Percentiles rank a stretch among this genome's conserved stretches.
These are phyloP conservation scores for Rhinella marina DNA, from an alignment of 2,797 vertebrate genomes.

Conservation along the genomic window DNA sequence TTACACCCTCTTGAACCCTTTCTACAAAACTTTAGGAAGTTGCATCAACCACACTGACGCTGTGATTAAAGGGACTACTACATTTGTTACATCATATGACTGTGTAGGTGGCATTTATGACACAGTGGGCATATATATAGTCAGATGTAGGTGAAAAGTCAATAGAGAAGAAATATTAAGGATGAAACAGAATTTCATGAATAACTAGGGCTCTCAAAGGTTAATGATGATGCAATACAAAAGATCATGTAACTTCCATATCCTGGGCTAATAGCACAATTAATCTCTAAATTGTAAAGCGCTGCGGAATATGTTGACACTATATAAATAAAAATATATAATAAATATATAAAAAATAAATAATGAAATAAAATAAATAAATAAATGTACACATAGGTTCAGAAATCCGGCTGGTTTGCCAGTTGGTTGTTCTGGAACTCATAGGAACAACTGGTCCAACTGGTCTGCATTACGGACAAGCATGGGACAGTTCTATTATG, in stretches of 20 bases:
- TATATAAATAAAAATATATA: too few species aligned
- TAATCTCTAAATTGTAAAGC: neutral
- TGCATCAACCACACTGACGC: neutral
- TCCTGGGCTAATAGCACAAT: neutral
- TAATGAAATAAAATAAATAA: too few species aligned
- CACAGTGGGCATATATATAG: neutral
- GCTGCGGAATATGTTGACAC: too few species aligned
- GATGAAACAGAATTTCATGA: neutral
- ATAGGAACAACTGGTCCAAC: too few species aligned
- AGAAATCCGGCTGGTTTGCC: neutral
- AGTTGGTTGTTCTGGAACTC: too few species aligned
- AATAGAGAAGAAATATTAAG: neutral
- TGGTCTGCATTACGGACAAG: too few species aligned
- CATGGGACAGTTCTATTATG: too few species aligned
- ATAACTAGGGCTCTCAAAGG: too few species aligned
- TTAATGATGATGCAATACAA: neutral
- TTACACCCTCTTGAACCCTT: neutral
- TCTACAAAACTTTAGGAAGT: constrained; percentile 39
- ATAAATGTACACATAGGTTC: neutral
- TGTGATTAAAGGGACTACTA: neutral
- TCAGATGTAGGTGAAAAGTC: neutral
- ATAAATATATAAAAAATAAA: too few species aligned
- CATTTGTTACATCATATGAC: neutral
- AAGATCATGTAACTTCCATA: neutral
- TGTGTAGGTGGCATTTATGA: constrained; percentile 7